phyloP scores from a whole-genome alignment of 2,797 vertebrate genomes.

The Spinibarbus caldwelli region DNA sequence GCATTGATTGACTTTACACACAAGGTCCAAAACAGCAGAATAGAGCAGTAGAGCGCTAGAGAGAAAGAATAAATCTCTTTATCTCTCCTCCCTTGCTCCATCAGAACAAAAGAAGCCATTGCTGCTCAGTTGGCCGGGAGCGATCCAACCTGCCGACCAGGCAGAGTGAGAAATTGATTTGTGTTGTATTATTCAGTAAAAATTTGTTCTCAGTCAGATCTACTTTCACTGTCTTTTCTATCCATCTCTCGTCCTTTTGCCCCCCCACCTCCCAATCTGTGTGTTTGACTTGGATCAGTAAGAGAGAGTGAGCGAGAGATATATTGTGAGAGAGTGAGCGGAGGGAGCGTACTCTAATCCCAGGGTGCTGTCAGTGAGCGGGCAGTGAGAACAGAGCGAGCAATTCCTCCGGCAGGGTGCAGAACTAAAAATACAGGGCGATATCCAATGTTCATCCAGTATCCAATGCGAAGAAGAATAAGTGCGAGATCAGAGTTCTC shows the following conservation, averaged over 20 bases:
- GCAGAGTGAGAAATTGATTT: conserved; percentile 55
- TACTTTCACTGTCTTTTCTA: conserved; percentile 33
- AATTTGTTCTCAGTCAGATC: conserved; percentile 50
- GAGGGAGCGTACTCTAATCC: conserved; percentile 18
- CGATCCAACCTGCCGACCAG: conserved; percentile 48
- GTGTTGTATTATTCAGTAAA: conserved; percentile 60
- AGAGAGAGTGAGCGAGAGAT: conserved; percentile 7
- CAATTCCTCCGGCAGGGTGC: conserved; percentile 20
- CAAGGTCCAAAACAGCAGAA: conserved; percentile 1
- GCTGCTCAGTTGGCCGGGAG: conserved; percentile 41
- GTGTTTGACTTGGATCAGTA: conserved; percentile 27
- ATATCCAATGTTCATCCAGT: conserved; percentile 12
- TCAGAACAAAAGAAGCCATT: conserved; percentile 43
- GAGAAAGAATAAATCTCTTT: conserved; percentile 10
- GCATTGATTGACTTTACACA: conserved; percentile 31
- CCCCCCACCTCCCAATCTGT: conserved; percentile 5
- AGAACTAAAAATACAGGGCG: conserved; percentile 25
- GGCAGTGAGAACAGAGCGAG: conserved; percentile 15
- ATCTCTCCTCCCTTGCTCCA: conserved; percentile 11
- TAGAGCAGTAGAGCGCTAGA: background rate
- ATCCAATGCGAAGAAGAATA: background rate
- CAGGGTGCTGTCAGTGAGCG: background rate
- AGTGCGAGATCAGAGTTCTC: too few relatives aligned
- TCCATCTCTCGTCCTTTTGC: background rate
- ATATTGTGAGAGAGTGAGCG: background rate